A percentile compares a stretch with the other conserved stretches of the same genome.
phyloP scores from a whole-genome alignment of 2,113 vertebrate species.

The Pomatostomus ruficeps region DNA sequence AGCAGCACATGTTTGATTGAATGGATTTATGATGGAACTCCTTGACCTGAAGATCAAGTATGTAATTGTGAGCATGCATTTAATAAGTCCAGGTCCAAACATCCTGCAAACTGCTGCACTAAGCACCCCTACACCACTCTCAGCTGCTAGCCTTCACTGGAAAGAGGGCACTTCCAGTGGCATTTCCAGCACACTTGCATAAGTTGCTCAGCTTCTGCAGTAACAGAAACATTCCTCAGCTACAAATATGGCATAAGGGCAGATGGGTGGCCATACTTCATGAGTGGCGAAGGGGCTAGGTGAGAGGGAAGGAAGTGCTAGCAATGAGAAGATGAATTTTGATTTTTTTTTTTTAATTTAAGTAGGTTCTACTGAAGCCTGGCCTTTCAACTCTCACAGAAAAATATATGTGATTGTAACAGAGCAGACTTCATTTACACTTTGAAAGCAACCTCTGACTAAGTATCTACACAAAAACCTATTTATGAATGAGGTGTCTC shows the following conservation, averaged over 20 bases:
- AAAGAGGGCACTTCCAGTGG: not conserved
- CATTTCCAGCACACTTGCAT: not conserved
- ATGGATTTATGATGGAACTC: accelerated
- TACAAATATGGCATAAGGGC: not conserved
- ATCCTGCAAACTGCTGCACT: not conserved
- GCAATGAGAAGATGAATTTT: not conserved
- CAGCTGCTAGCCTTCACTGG: not conserved
- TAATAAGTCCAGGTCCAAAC: not conserved
- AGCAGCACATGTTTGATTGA: not conserved
- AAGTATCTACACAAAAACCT: not conserved
- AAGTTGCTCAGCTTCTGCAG: not conserved
- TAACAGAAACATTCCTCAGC: not conserved
- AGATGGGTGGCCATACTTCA: accelerated
- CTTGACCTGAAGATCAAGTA: not conserved
- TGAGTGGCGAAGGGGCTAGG: not conserved
- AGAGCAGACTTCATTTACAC: not conserved
- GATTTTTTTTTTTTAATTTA: not conserved
- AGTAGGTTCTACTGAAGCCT: not conserved
- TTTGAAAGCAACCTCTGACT: not conserved
- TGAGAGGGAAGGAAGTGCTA: not conserved
- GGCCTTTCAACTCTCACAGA: not conserved
- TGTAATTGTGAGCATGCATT: not conserved
- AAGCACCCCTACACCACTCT: not conserved
- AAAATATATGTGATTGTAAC: not conserved
- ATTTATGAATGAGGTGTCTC: not conserved